Conservation (phyloP, 2,113 vertebrate species). For the Lynx canadensis region DNA sequence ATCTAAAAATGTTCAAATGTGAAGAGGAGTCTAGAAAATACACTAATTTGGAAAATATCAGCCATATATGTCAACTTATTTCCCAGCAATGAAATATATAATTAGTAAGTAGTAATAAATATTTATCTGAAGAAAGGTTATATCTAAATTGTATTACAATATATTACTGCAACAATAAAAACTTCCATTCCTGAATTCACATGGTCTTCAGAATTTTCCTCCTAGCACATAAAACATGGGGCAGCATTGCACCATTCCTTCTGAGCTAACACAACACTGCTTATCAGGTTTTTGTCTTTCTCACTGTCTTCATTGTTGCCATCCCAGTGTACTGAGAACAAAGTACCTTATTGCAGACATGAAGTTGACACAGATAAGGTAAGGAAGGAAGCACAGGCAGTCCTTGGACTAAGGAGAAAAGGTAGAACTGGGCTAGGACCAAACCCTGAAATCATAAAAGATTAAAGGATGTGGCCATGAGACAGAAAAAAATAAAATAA, state of each 20-base stretch:
- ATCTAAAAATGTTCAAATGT: not conserved
- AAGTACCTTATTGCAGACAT: not conserved
- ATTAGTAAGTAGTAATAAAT: not conserved
- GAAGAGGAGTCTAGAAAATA: not conserved
- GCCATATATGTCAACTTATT: not conserved
- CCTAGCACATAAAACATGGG: not conserved
- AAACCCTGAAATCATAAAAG: not conserved
- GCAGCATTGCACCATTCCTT: accelerated
- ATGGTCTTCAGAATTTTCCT: not conserved
- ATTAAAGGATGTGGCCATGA: not conserved
- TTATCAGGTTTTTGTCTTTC: not conserved
- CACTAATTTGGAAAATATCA: not conserved
- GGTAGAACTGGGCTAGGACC: not conserved
- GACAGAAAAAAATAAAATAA: not conserved
- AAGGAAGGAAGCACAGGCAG: not conserved
- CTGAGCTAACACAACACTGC: not conserved
- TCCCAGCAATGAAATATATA: not conserved
- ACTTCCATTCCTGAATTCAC: not conserved
- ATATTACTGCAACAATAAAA: not conserved
- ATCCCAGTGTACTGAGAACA: not conserved
- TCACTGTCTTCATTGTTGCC: not conserved
- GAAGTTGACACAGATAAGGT: not conserved
- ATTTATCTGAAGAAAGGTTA: not conserved
- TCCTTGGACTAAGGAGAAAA: not conserved
- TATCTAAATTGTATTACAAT: not conserved